phyloP scores from a whole-genome alignment of 2,797 vertebrate genomes.

The Epinephelus malabaricus region DNA sequence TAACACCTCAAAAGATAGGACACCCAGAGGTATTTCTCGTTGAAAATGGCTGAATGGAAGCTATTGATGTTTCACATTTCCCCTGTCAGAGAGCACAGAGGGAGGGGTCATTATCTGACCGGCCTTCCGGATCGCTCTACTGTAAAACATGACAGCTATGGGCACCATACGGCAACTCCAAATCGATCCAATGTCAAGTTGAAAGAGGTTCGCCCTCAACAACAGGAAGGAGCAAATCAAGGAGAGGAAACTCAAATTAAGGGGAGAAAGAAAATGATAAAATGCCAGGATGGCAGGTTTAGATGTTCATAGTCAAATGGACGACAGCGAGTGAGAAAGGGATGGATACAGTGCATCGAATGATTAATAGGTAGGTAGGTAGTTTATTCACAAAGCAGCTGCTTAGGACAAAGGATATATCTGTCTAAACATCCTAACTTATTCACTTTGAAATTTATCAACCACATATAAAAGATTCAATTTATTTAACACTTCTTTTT shows the following conservation, averaged over 20 bases:
- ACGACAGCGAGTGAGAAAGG: neutral
- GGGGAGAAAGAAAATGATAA: neutral
- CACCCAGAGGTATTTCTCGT: slow-evolving; percentile 57
- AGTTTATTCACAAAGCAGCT: neutral
- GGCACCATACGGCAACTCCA: slow-evolving; percentile 26
- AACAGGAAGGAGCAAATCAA: slow-evolving; percentile 32
- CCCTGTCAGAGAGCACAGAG: slow-evolving; percentile 54
- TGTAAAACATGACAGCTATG: slow-evolving; percentile 73
- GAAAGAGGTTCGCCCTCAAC: slow-evolving; percentile 26
- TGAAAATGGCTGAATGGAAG: slow-evolving; percentile 56
- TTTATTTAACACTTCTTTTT: slow-evolving; percentile 17
- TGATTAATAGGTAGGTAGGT: too few species aligned
- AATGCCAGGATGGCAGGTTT: neutral
- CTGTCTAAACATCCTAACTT: neutral
- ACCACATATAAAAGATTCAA: slow-evolving; percentile 3
- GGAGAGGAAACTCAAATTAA: slow-evolving; percentile 22
- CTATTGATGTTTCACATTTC: slow-evolving; percentile 58
- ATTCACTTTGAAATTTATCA: slow-evolving; percentile 7
- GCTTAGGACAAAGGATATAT: neutral
- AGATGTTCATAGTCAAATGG: neutral
- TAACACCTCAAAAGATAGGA: slow-evolving; percentile 23
- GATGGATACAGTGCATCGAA: neutral
- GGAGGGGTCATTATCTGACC: slow-evolving; percentile 59
- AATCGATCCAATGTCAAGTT: slow-evolving; percentile 50
- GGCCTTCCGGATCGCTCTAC: slow-evolving; percentile 49